Conservation (phyloP, 2,113 vertebrate genomes). For the Oreotrochilus melanogaster region DNA sequence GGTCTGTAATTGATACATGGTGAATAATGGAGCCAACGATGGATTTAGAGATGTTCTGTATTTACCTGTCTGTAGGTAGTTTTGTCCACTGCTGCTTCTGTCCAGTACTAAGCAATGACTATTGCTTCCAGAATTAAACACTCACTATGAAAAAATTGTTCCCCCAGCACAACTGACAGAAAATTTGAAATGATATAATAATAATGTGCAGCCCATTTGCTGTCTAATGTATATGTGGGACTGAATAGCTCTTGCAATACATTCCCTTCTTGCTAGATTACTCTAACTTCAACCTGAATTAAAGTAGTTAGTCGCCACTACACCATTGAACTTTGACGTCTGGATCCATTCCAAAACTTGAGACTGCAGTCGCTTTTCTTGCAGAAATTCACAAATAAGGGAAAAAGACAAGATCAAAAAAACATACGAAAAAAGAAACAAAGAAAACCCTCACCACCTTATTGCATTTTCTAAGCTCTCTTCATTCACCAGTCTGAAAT, state of each 20-base stretch:
- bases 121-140: slow-evolving; percentile 53
- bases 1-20: not conserved
- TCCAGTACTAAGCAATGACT: slow-evolving; percentile 12
- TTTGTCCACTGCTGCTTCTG: slow-evolving; percentile 47
- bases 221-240: slow-evolving; percentile 65
- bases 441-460: not conserved
- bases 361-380: not conserved
- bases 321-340: slow-evolving; percentile 22
- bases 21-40: not conserved
- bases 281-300: slow-evolving; percentile 52
- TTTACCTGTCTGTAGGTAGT: not conserved
- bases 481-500: not conserved
- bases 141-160: slow-evolving; percentile 10
- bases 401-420: not conserved
- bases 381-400: not conserved
- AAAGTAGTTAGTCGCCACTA: slow-evolving; percentile 36
- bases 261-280: slow-evolving; percentile 55
- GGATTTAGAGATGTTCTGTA: slow-evolving; percentile 38
- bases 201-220: slow-evolving; percentile 63
- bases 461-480: not conserved
- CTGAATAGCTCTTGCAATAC: slow-evolving; percentile 44
- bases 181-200: slow-evolving; percentile 59
- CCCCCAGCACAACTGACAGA: slow-evolving; percentile 41
- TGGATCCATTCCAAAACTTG: slow-evolving; percentile 21
- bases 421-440: not conserved